These are phyloP conservation scores for Oscheius sp. DNA, from an alignment of 2,888 invertebrate genomes.

Conservation along the genomic window DNA sequence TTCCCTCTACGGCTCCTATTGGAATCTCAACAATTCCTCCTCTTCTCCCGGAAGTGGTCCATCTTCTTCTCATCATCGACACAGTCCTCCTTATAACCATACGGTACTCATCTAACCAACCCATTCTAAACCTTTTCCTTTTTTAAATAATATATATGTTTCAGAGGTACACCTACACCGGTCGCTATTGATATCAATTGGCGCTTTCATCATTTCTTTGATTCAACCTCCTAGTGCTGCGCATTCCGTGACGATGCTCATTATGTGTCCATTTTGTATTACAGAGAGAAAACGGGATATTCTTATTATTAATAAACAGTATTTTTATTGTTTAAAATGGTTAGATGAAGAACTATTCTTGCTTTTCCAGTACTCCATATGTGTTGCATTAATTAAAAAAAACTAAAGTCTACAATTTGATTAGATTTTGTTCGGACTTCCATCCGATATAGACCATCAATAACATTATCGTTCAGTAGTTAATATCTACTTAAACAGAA, in stretches of 20 bases:
- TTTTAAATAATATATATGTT: constrained; percentile 18
- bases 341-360: too few relatives aligned
- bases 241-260: constrained; percentile 27
- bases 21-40: constrained; percentile 56
- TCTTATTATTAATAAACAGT: background rate
- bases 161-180: constrained; percentile 54
- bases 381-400: too few relatives aligned
- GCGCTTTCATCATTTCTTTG: background rate
- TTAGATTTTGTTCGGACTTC: too few relatives aligned
- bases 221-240: constrained; percentile 8
- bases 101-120: constrained; percentile 33
- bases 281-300: background rate
- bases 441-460: too few relatives aligned
- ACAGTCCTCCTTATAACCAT: constrained; percentile 46
- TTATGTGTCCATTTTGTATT: constrained; percentile 1
- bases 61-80: constrained; percentile 42
- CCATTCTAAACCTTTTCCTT: background rate
- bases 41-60: constrained; percentile 37
- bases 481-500: too few relatives aligned
- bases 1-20: constrained; percentile 69
- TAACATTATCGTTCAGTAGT: too few relatives aligned
- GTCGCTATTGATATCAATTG: constrained; percentile 45
- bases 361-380: too few relatives aligned
- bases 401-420: background rate
- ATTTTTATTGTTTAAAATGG: background rate